Base-by-base conservation (phyloP, 1,140 invertebrate species). In the Drosophila nebulosa region DNA sequence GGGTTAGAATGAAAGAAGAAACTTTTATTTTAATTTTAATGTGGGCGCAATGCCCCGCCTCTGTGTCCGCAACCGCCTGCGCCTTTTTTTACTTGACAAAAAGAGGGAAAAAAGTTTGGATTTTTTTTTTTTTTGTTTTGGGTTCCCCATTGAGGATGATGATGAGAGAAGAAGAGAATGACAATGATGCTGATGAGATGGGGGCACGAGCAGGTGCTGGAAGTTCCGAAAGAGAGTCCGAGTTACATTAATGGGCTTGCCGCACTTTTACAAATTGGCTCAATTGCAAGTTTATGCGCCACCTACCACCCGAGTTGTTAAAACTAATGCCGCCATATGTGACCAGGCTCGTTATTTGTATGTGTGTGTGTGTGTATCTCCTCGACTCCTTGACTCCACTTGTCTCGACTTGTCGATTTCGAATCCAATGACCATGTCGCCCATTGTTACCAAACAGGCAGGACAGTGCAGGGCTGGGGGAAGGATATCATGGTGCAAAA, bases 221-320 rank as follows among this genome's bases (percentile, higher is more conserved):
- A n/a, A 63, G 78, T 56, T 80, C 9, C 10, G 30, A 32, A 3
- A 32, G 10, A 32, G 30, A 32, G 35, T 30, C 21, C 35, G 21
- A 60, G 36, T 60, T 69, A 60, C 85, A 74, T 85, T 85, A 85
- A 85, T 85, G 81, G 81, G 81, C 78, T 86, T 71, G 81, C 81
- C 81, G 81, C 81, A 85, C 81, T 85, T 77, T 88, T 89, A 88
- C 83, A 88, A 88, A 88, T 88, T 88, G 83, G 83, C 83, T 88
- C 83, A 89, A 88, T 88, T 89, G 83, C 83, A 88, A 89, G 71
- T 88, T 88, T 88, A 88, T 89, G 79, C 63, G 75, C 64, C 68
- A 79, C 64, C 61, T 65, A 65, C 30, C 12, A 1, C 35, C 35
- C 9, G 6, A 30, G 14, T 30, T 35, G 32, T 46, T 46, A 72